Conservation (phyloP, 2,113 vertebrate genomes). For the Vimba vimba region DNA sequence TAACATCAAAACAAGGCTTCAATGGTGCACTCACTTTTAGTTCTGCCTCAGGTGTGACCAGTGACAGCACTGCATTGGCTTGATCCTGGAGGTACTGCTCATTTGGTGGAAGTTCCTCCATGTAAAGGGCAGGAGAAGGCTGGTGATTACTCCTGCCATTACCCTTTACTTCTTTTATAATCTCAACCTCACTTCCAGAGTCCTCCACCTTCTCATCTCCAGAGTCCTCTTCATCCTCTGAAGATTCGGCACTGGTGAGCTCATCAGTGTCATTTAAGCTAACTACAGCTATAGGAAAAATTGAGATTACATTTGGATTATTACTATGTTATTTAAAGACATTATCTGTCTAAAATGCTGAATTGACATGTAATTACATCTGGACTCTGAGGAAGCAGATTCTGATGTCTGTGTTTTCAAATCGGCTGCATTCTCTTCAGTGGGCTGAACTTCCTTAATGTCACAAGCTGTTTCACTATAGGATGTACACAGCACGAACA, state of each 20-base stretch:
- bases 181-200: conserved; percentile 75
- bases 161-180: conserved; percentile 76
- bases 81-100: conserved; percentile 70
- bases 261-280: conserved; percentile 78
- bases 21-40: conserved; percentile 22
- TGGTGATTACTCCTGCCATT: conserved; percentile 65
- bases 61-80: conserved; percentile 67
- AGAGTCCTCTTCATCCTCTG: conserved; percentile 62
- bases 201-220: conserved; percentile 66
- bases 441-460: conserved; percentile 42
- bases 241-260: conserved; percentile 69
- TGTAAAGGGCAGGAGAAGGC: conserved; percentile 53
- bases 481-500: neutral
- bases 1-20: neutral
- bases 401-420: conserved; percentile 68
- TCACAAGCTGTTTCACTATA: conserved; percentile 62
- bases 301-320: neutral
- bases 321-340: neutral
- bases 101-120: conserved; percentile 65
- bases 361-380: conserved; percentile 66
- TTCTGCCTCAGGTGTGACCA: conserved; percentile 63
- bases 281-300: conserved; percentile 74
- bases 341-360: neutral
- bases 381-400: conserved; percentile 70
- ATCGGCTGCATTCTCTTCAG: conserved; percentile 33